phyloP scores from a whole-genome alignment of 2,113 vertebrate genomes.

The Falcunculus frontatus region DNA sequence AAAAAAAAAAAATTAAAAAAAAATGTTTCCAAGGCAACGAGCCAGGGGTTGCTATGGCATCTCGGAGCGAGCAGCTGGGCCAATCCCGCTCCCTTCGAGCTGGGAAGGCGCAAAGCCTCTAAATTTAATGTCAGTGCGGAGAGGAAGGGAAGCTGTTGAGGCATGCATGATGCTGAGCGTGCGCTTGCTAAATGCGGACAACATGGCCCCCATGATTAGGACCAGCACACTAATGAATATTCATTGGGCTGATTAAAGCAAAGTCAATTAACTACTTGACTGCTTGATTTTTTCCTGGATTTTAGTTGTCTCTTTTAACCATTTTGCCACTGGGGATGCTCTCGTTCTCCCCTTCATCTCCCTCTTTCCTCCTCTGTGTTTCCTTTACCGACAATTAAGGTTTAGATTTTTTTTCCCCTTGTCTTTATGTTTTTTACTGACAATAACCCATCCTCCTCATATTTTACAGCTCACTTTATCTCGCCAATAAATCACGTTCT shows the following conservation, averaged over 20 bases:
- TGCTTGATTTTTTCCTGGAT: slow-evolving; percentile 66
- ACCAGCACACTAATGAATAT: slow-evolving; percentile 78
- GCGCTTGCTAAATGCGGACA: slow-evolving; percentile 67
- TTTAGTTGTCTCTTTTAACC: slow-evolving; percentile 68
- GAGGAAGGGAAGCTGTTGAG: slow-evolving; percentile 84
- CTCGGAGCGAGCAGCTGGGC: slow-evolving; percentile 91
- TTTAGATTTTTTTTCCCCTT: neutral
- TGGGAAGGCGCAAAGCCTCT: slow-evolving; percentile 82
- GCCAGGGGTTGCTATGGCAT: slow-evolving; percentile 98
- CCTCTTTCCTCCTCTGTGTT: neutral
- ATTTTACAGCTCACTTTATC: neutral
- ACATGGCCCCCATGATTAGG: slow-evolving; percentile 71
- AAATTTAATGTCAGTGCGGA: slow-evolving; percentile 83
- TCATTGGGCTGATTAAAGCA: slow-evolving; percentile 76
- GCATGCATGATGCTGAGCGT: slow-evolving; percentile 77
- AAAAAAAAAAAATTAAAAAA: slow-evolving; percentile 51
- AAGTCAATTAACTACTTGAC: slow-evolving; percentile 81
- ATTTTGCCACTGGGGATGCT: slow-evolving; percentile 44
- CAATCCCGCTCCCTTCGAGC: slow-evolving; percentile 90
- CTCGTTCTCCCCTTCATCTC: slow-evolving; percentile 31
- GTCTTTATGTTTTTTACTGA: slow-evolving; percentile 1
- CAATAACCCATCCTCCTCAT: neutral
- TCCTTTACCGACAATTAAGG: neutral
- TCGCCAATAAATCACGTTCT: neutral
- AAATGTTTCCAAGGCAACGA: slow-evolving; percentile 91